A percentile compares a stretch with the other conserved stretches of the same genome.
phyloP scores from a whole-genome alignment of 2,113 vertebrate genomes.

The Empidonax alnorum region DNA sequence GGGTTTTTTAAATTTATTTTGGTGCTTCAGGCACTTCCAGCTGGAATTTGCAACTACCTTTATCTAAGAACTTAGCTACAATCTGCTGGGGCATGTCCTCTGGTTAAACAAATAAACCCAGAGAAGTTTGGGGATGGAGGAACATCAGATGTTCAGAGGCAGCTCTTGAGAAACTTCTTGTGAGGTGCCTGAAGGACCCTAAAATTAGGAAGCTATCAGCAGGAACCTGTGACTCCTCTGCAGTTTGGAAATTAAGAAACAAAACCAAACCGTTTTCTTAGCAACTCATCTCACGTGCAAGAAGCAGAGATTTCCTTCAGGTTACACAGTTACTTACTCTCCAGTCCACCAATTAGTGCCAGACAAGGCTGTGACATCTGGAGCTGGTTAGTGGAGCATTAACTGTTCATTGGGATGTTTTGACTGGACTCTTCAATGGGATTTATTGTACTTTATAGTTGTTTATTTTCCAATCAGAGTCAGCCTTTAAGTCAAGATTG shows the following conservation, averaged over 20 bases:
- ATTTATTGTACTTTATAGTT: slow-evolving; percentile 78
- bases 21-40: neutral
- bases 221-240: neutral
- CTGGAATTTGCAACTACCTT: slow-evolving; percentile 7
- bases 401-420: slow-evolving; percentile 75
- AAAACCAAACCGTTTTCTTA: neutral
- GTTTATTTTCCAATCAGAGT: slow-evolving; percentile 82
- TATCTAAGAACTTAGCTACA: neutral
- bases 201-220: neutral
- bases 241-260: neutral
- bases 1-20: neutral
- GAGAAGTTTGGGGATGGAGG: neutral
- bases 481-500: slow-evolving; percentile 75
- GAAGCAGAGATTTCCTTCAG: slow-evolving; percentile 42
- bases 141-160: neutral
- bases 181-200: neutral
- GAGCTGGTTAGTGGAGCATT: slow-evolving; percentile 74
- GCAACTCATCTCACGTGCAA: neutral
- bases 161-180: neutral
- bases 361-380: slow-evolving; percentile 76
- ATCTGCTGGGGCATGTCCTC: neutral
- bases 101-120: slow-evolving; percentile 27
- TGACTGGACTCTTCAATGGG: slow-evolving; percentile 78
- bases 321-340: slow-evolving; percentile 55
- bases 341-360: slow-evolving; percentile 69